These are phyloP conservation scores for Drosophila bocqueti DNA, from an alignment of 1,140 invertebrate genomes.

Conservation along the genomic window DNA sequence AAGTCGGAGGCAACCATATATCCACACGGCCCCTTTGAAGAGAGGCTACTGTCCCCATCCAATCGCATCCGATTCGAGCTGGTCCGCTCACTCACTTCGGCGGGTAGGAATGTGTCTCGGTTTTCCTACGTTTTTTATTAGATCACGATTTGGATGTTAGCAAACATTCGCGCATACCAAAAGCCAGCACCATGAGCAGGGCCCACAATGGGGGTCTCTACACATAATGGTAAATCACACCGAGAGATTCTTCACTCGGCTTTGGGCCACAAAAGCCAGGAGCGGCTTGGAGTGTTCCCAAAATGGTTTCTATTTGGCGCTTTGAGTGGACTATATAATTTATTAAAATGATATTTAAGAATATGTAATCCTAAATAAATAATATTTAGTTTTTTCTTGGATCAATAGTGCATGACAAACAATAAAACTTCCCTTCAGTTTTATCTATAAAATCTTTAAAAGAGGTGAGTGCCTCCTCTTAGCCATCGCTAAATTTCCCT, in stretches of 20 bases:
- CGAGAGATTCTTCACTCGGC: conserved; percentile 64
- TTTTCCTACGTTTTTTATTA: conserved; percentile 67
- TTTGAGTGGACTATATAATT: neutral
- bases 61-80: conserved; percentile 28
- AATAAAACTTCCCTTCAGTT: too few species aligned
- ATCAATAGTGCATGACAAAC: neutral
- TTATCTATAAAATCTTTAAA: neutral
- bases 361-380: neutral
- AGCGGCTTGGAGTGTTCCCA: conserved; percentile 15
- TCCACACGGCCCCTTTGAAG: conserved; percentile 37
- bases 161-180: conserved; percentile 78
- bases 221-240: conserved; percentile 72
- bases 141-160: conserved; percentile 80
- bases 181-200: conserved; percentile 41
- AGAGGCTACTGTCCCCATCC: conserved; percentile 13
- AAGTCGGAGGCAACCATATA: conserved; percentile 40
- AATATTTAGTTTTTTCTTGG: neutral
- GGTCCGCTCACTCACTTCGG: conserved; percentile 58
- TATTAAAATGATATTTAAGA: neutral
- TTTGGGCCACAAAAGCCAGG: conserved; percentile 53
- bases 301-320: conserved; percentile 5
- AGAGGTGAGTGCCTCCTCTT: neutral
- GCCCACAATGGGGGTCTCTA: conserved; percentile 55
- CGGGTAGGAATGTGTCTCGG: conserved; percentile 41
- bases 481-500: conserved; percentile 18